Conservation (phyloP, 1,140 invertebrate genomes). For the Aphaenogaster floridana region DNA sequence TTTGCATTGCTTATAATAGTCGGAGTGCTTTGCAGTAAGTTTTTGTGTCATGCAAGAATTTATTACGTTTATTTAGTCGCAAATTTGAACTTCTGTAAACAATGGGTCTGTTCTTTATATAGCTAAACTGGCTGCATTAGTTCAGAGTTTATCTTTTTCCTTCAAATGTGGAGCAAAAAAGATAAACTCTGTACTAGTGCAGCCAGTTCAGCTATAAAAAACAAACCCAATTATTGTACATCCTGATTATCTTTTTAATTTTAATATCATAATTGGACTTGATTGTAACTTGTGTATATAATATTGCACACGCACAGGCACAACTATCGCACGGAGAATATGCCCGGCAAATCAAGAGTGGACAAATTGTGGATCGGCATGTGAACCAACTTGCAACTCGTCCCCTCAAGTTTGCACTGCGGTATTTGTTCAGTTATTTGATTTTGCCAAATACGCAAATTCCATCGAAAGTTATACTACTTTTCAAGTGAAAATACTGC, state of each 20-base stretch:
- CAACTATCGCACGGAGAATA: background rate
- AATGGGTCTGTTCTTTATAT: background rate
- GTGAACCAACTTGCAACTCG: slow-evolving; percentile 4
- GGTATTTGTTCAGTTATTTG: slow-evolving; percentile 18
- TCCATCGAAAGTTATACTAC: background rate
- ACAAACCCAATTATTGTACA: background rate
- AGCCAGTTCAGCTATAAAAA: too few relatives aligned
- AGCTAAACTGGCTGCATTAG: too few relatives aligned
- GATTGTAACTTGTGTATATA: background rate
- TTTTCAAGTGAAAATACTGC: background rate
- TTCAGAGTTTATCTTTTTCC: too few relatives aligned
- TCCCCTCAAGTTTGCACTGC: background rate
- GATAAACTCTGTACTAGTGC: too few relatives aligned
- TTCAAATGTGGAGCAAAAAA: too few relatives aligned
- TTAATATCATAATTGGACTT: background rate
- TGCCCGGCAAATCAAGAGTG: slow-evolving; percentile 16
- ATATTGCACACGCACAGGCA: background rate
- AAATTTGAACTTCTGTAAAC: background rate
- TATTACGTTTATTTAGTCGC: background rate
- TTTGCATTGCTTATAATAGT: slow-evolving; percentile 1
- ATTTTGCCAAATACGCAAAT: background rate
- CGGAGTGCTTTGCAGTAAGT: slow-evolving; percentile 36
- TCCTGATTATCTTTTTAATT: background rate
- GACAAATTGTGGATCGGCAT: slow-evolving; percentile 32
- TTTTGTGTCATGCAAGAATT: background rate